Percentiles rank a stretch among this genome's conserved stretches.
Evolutionary conservation across 2,113 vertebrate species (phyloP).

Genomic region (Clarias macrocephalus): DNA sequence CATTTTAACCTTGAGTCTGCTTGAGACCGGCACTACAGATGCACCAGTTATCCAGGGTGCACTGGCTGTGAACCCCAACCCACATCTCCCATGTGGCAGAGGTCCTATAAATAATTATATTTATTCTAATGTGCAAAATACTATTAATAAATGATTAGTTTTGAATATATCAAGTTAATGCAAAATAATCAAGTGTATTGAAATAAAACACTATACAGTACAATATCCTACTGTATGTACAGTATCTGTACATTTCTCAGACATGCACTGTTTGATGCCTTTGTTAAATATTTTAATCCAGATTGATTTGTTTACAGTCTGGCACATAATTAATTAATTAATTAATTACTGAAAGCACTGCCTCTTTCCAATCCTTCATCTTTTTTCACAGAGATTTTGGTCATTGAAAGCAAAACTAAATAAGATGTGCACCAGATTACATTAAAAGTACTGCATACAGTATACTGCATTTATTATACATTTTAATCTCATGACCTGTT

Average conservation of each 20-base stretch:
- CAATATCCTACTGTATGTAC: neutral
- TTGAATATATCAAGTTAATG: neutral
- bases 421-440: neutral
- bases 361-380: neutral
- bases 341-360: neutral
- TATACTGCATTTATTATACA: neutral
- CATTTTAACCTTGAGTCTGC: too few species aligned
- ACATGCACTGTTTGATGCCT: neutral
- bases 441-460: neutral
- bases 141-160: neutral
- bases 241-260: neutral
- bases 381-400: neutral
- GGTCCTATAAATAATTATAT: neutral
- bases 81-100: too few species aligned
- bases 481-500: neutral
- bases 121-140: neutral
- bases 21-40: too few species aligned
- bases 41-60: too few species aligned
- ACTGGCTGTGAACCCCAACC: too few species aligned
- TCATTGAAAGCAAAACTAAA: neutral
- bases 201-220: neutral
- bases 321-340: neutral
- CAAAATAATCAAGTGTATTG: neutral
- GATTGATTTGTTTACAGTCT: neutral
- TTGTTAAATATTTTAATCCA: neutral